These are phyloP conservation scores for Hippoglossus hippoglossus DNA, from an alignment of 2,797 vertebrate genomes.

Conservation along the genomic window DNA sequence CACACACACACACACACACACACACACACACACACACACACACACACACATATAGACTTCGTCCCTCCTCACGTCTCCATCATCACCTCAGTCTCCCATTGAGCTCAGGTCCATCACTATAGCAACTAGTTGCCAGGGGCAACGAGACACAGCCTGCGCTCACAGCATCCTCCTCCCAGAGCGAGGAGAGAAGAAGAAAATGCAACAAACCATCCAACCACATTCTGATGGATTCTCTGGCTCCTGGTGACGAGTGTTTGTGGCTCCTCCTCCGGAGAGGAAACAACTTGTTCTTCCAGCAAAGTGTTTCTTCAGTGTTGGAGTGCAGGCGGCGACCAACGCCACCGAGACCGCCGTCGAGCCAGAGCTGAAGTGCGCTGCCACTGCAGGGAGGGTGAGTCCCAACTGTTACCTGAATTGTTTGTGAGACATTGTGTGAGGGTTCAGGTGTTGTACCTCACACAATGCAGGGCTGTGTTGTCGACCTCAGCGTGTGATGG, in stretches of 20 bases:
- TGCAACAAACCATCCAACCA: no score
- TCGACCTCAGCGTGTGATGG: conserved; percentile 31
- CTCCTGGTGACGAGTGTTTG: no score
- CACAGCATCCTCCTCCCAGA: conserved; percentile 62
- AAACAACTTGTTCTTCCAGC: conserved; percentile 55
- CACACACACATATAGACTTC: conserved; percentile 3
- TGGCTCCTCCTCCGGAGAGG: not conserved
- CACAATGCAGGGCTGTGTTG: conserved; percentile 5
- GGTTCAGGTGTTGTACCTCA: conserved; percentile 7
- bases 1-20: not conserved
- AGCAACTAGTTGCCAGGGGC: conserved; percentile 78
- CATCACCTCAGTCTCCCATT: conserved; percentile 57
- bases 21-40: not conserved
- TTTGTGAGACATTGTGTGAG: not conserved
- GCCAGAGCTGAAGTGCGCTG: no score
- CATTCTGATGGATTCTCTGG: no score
- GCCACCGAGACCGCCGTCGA: not conserved
- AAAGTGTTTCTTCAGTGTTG: conserved; percentile 46
- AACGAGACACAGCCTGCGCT: conserved; percentile 73
- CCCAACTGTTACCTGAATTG: conserved; percentile 30
- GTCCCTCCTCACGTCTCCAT: conserved; percentile 35
- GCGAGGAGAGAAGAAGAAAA: conserved; percentile 42
- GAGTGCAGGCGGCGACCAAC: conserved; percentile 32
- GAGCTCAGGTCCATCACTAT: conserved; percentile 73
- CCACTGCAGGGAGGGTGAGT: conserved; percentile 49